A percentile compares a stretch with the other conserved stretches of the same genome.
Evolutionary conservation across 1,140 invertebrate species (phyloP).

Genomic region (Zelostemma sp.): DNA sequence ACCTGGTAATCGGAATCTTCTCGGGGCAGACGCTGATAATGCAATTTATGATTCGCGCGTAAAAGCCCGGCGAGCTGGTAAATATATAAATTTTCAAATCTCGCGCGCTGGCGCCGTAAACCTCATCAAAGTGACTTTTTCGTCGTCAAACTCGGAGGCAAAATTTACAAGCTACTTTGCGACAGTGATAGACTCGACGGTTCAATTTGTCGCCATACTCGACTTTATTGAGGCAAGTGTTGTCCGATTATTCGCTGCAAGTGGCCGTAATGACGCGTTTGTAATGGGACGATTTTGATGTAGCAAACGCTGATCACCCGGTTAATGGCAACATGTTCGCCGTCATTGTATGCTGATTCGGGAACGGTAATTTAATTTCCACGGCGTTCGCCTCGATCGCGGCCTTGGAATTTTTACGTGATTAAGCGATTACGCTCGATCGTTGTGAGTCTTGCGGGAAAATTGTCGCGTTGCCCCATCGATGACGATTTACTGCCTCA

Average conservation of each 20-base stretch:
- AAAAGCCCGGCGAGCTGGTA: background rate
- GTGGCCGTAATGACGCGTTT: conserved; percentile 12
- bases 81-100: background rate
- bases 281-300: conserved; percentile 13
- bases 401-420: conserved; percentile 6
- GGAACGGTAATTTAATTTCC: background rate
- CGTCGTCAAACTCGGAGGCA: too few relatives aligned
- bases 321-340: background rate
- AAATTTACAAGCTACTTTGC: too few relatives aligned
- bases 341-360: conserved; percentile 9
- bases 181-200: background rate
- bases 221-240: conserved; percentile 11
- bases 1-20: background rate
- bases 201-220: background rate
- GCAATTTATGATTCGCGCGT: background rate
- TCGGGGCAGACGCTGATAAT: background rate
- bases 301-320: conserved; percentile 3
- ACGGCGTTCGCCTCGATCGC: background rate
- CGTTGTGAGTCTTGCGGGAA: background rate
- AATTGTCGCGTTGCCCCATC: background rate
- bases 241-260: conserved; percentile 7
- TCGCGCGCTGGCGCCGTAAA: background rate
- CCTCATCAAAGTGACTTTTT: too few relatives aligned
- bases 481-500: conserved; percentile 1
- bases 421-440: conserved; percentile 6